These are phyloP conservation scores for Zootoca vivipara DNA, from an alignment of 2,113 vertebrate species.

Conservation along the genomic window DNA sequence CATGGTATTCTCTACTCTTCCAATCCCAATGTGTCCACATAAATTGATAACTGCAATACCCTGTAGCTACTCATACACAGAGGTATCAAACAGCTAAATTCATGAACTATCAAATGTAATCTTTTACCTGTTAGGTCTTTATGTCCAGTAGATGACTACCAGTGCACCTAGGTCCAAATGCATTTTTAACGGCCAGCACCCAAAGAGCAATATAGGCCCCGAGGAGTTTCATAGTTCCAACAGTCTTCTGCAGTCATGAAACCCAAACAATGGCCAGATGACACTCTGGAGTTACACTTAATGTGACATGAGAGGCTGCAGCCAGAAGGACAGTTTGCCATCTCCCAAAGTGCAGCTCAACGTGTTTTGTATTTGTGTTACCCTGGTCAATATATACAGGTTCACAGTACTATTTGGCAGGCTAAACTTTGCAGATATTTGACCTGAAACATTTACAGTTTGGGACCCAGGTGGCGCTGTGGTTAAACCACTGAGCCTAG, in stretches of 20 bases:
- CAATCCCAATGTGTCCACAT: not conserved
- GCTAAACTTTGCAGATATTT: not conserved
- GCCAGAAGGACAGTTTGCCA: too few species aligned
- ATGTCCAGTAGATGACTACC: not conserved
- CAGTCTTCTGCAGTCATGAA: not conserved
- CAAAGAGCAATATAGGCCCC: too few species aligned
- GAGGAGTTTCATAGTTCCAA: not conserved
- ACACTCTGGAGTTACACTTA: not conserved
- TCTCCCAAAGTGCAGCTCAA: not conserved
- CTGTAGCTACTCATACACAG: not conserved
- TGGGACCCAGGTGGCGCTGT: too few species aligned
- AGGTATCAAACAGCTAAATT: not conserved
- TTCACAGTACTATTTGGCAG: not conserved
- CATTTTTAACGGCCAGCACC: too few species aligned
- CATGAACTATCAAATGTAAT: not conserved
- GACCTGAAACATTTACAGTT: not conserved
- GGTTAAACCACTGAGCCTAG: too few species aligned
- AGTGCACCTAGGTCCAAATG: not conserved
- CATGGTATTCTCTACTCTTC: not conserved
- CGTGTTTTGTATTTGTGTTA: not conserved
- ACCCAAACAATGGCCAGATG: not conserved
- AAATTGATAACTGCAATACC: not conserved
- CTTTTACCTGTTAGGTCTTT: not conserved
- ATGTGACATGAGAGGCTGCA: not conserved
- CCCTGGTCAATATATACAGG: not conserved